phyloP scores from a whole-genome alignment of 2,797 vertebrate genomes.

The Trachurus trachurus region DNA sequence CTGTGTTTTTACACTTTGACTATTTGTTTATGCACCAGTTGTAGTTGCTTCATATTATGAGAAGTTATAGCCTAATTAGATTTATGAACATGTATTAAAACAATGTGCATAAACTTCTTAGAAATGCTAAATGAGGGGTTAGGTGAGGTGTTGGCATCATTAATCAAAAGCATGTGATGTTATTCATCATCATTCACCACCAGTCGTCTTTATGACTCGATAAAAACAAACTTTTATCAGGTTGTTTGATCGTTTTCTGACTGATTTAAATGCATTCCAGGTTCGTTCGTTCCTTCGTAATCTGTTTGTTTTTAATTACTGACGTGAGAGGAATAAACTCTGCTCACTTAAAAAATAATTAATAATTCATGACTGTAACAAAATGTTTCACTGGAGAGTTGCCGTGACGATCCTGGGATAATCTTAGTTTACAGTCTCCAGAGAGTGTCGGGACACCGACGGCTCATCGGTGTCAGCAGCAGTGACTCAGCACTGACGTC shows the following conservation, averaged over 20 bases:
- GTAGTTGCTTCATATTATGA: background rate
- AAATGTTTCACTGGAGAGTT: conserved; percentile 16
- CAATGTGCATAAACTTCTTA: background rate
- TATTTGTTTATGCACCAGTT: background rate
- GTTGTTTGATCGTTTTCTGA: background rate
- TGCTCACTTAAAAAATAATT: conserved; percentile 11
- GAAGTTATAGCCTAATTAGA: too few species aligned
- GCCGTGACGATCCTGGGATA: conserved; percentile 12
- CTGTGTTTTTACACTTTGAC: background rate
- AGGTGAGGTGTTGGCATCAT: background rate
- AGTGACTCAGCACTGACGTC: conserved; percentile 28
- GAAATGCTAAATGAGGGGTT: background rate
- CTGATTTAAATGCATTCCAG: background rate
- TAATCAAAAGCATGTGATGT: background rate
- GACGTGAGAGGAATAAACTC: background rate
- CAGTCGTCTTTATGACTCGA: background rate
- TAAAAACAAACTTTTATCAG: background rate
- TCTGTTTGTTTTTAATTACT: conserved; percentile 7
- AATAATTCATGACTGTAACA: conserved; percentile 16
- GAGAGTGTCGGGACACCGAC: background rate
- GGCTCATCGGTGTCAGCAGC: conserved; percentile 3
- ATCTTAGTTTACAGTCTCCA: conserved; percentile 22
- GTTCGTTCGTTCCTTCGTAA: background rate
- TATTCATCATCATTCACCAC: background rate
- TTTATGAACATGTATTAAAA: background rate